A percentile compares a stretch with the other conserved stretches of the same genome.
Evolutionary conservation across 2,797 vertebrate species (phyloP).

Genomic region (Ispidina lecontei): DNA sequence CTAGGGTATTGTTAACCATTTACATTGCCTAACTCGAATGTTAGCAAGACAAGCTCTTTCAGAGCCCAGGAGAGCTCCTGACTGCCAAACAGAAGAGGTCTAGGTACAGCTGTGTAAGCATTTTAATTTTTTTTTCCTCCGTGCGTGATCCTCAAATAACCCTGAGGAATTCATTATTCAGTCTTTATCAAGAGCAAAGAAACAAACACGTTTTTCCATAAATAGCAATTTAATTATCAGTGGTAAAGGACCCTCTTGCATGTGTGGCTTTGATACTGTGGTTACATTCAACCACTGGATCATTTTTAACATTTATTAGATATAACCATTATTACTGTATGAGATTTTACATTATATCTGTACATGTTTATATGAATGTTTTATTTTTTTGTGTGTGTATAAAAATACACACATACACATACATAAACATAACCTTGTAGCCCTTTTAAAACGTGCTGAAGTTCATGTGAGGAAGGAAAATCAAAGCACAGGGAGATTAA

Average conservation of each 20-base stretch:
- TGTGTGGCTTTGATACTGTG: background rate
- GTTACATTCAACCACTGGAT: background rate
- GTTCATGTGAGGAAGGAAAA: background rate
- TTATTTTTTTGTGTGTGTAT: background rate
- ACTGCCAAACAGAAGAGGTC: background rate
- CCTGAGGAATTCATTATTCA: background rate
- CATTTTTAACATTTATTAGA: background rate
- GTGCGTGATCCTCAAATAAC: background rate
- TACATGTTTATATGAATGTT: background rate
- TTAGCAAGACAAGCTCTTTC: background rate
- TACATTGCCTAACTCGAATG: background rate
- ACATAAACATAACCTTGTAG: background rate
- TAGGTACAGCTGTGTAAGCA: slow-evolving; percentile 43
- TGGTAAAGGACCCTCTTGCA: background rate
- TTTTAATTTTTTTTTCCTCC: background rate
- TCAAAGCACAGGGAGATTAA: background rate
- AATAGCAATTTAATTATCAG: slow-evolving; percentile 18
- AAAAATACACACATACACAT: background rate
- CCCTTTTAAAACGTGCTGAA: background rate
- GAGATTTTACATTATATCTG: background rate
- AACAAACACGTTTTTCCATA: slow-evolving; percentile 18
- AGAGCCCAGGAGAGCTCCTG: background rate
- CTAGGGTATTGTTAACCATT: background rate
- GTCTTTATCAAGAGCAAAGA: background rate
- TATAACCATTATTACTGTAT: background rate